Percentiles rank a stretch among this genome's conserved stretches.
These are phyloP conservation scores for Eudemis profundana DNA, from an alignment of 2,888 invertebrate species.

Conservation along the genomic window DNA sequence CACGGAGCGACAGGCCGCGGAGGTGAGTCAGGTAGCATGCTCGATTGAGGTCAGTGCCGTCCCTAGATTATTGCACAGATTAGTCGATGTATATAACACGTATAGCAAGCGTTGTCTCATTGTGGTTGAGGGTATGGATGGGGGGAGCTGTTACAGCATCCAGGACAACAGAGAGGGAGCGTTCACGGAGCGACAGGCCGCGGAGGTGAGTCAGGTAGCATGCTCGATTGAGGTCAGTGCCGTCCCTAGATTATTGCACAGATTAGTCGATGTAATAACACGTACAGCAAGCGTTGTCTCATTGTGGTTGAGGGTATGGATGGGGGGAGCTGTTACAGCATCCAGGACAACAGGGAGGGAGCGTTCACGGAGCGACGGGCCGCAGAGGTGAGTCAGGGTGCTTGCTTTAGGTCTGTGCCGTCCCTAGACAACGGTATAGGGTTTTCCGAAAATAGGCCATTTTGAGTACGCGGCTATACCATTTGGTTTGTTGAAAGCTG, in stretches of 20 bases:
- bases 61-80: constrained; percentile 79
- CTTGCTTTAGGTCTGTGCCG: too few relatives aligned
- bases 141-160: constrained; percentile 98
- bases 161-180: constrained; percentile 97
- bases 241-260: constrained; percentile 54
- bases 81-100: constrained; percentile 97
- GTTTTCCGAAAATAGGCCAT: background rate
- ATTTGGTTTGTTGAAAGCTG: background rate
- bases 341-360: constrained; percentile 97
- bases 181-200: constrained; percentile 94
- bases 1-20: constrained; percentile 91
- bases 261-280: constrained; percentile 96
- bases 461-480: background rate
- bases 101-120: constrained; percentile 97
- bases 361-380: constrained; percentile 96
- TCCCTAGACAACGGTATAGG: constrained; percentile 59
- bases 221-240: too few relatives aligned
- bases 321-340: constrained; percentile 98
- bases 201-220: constrained; percentile 66
- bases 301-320: constrained; percentile 99
- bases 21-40: constrained; percentile 60
- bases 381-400: constrained; percentile 69
- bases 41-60: too few relatives aligned
- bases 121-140: constrained; percentile 99
- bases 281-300: constrained; percentile 96